Evolutionary conservation across 2,113 vertebrate species (phyloP).

Genomic region (Lutjanus erythropterus): DNA sequence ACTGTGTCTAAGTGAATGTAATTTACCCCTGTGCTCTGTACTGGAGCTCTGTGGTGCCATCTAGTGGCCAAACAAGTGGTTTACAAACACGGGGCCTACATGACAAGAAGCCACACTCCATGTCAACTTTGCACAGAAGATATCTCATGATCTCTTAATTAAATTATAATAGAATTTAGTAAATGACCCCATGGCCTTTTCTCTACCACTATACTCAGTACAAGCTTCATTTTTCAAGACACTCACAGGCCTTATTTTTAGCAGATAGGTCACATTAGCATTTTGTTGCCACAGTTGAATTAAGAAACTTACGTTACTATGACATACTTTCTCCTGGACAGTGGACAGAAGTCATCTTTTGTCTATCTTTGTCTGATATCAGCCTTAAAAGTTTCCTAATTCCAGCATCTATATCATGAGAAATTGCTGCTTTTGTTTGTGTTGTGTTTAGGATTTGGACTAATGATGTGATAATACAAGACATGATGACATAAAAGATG

Average conservation of each 20-base stretch:
- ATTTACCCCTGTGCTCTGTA: too few relatives aligned
- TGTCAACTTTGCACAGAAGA: neutral
- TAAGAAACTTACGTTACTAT: too few relatives aligned
- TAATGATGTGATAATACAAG: neutral
- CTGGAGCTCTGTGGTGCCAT: slow-evolving; percentile 8
- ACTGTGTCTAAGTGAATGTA: neutral
- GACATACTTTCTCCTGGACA: too few relatives aligned
- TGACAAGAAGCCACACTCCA: neutral
- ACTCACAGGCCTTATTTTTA: too few relatives aligned
- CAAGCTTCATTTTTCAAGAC: neutral
- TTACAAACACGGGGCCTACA: neutral
- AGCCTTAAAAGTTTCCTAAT: neutral
- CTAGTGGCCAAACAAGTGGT: neutral
- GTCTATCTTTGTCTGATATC: too few relatives aligned
- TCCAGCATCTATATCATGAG: neutral
- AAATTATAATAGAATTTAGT: neutral
- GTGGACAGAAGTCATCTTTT: too few relatives aligned
- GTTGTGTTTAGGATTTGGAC: neutral
- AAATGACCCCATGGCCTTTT: neutral
- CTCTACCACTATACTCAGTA: neutral
- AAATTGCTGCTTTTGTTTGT: neutral
- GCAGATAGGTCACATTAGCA: too few relatives aligned
- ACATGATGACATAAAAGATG: too few relatives aligned
- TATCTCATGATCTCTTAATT: neutral
- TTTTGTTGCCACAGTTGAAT: too few relatives aligned